Conservation (phyloP, 2,888 invertebrate species). For the Dione juno region DNA sequence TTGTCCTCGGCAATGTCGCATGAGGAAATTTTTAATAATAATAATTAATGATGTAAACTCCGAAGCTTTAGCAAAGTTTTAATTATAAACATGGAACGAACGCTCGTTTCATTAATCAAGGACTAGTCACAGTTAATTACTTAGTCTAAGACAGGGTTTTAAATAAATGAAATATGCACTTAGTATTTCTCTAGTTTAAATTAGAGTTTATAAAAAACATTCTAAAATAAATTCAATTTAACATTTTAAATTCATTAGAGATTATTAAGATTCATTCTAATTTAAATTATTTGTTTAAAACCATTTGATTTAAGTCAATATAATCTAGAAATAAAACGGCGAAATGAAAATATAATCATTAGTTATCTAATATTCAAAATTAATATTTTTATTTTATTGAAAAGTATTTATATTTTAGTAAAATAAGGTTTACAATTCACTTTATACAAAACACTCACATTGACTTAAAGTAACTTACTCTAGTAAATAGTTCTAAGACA, state of each 20-base stretch:
- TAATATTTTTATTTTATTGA: no score
- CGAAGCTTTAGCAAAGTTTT: background rate
- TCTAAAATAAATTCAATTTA: background rate
- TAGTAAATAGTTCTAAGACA: constrained; percentile 64
- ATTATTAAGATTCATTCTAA: no score
- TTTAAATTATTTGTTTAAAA: no score
- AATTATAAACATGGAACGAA: constrained; percentile 9
- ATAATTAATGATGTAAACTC: constrained; percentile 8
- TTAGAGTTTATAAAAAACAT: background rate
- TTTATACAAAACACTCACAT: no score
- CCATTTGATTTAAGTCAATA: no score
- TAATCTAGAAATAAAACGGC: no score
- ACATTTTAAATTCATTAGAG: background rate
- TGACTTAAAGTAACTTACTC: no score
- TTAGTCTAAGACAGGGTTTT: constrained; percentile 11
- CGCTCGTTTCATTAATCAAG: constrained; percentile 23
- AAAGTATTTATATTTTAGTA: no score
- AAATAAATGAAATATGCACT: constrained; percentile 18
- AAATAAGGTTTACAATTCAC: no score
- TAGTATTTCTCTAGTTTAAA: constrained; percentile 1
- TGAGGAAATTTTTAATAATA: background rate
- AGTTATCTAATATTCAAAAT: no score
- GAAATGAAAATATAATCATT: no score
- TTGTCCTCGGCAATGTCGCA: background rate
- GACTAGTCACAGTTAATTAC: constrained; percentile 19